A percentile compares a stretch with the other conserved stretches of the same genome.
These are phyloP conservation scores for Sitobion miscanthi DNA, from an alignment of 1,140 invertebrate species.

Conservation along the genomic window DNA sequence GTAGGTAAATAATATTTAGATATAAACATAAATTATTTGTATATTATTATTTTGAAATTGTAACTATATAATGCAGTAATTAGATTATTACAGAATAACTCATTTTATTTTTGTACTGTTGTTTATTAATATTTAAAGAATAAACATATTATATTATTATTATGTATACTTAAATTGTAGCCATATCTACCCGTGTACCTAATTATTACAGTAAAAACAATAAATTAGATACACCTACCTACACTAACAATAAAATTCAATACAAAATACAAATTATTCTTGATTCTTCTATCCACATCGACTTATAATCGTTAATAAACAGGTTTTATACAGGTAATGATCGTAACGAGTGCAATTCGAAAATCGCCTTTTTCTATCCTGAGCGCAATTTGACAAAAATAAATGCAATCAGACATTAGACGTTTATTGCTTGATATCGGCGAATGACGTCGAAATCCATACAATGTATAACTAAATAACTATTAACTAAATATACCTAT, in stretches of 20 bases:
- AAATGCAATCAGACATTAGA: not conserved
- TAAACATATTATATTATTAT: not conserved
- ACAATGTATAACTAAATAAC: too few species aligned
- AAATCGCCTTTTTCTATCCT: too few species aligned
- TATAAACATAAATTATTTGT: not conserved
- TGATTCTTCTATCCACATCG: not conserved
- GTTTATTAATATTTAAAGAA: not conserved
- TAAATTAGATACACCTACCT: not conserved
- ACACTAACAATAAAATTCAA: not conserved
- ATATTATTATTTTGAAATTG: not conserved
- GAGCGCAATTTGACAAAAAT: not conserved
- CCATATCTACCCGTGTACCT: not conserved
- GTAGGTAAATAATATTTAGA: not conserved
- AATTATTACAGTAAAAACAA: not conserved
- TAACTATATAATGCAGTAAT: not conserved
- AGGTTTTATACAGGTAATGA: not conserved
- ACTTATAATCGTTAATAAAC: not conserved
- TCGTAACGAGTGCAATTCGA: not conserved
- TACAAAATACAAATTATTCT: too few species aligned
- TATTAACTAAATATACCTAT: too few species aligned
- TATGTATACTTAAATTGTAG: not conserved
- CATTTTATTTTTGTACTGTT: not conserved
- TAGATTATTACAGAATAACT: not conserved
- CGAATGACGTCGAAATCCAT: not conserved
- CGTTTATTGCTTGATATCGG: not conserved